A percentile compares a stretch with the other conserved stretches of the same genome.
phyloP scores from a whole-genome alignment of 2,888 invertebrate species.

The Drosophila nr. medialis region DNA sequence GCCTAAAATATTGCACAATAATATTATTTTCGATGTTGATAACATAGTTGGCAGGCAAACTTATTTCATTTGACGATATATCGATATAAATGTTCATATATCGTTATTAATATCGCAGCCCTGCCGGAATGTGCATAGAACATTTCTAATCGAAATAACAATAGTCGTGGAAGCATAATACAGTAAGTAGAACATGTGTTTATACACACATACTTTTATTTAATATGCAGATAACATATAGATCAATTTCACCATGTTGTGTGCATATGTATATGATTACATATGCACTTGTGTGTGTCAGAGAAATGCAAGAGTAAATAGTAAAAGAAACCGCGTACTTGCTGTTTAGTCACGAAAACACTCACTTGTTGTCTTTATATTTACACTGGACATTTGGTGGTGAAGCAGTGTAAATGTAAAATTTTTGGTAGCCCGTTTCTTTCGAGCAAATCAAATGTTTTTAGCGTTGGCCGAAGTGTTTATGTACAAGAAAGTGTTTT shows the following conservation, averaged over 20 bases:
- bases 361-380: not conserved
- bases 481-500: not conserved
- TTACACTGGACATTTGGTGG: not conserved
- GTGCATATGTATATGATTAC: not conserved
- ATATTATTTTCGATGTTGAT: not conserved
- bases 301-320: not conserved
- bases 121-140: not conserved
- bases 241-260: not conserved
- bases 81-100: not conserved
- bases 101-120: not conserved
- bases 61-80: not conserved
- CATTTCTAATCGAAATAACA: slow-evolving; percentile 1
- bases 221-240: not conserved
- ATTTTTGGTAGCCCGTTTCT: not conserved
- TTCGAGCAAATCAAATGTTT: not conserved
- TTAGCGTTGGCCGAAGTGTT: not conserved
- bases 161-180: not conserved
- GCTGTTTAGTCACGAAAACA: not conserved
- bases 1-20: not conserved
- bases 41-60: not conserved
- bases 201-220: not conserved
- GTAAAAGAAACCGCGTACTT: not conserved
- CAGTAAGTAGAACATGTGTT: not conserved
- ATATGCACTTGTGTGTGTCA: not conserved
- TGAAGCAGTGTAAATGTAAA: not conserved